Evolutionary conservation across 2,797 vertebrate genomes (phyloP), one percentile per base, ranked within the genome.

Genomic region (Cygnus olor): DNA sequence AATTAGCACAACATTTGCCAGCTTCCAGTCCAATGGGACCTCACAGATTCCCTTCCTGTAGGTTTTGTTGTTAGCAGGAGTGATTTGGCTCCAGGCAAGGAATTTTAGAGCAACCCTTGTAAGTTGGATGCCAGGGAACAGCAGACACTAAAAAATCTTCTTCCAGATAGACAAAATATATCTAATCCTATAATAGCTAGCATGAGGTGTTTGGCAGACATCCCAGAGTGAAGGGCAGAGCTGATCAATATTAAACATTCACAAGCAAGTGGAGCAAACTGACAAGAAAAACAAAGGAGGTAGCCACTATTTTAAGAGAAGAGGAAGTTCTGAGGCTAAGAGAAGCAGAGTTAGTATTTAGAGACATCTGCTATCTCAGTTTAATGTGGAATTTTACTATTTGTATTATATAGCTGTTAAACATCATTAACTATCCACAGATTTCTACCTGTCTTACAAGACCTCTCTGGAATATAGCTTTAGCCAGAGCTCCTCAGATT

Each of bases 161-260:
- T 76, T 89, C 86, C 57, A 89, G 45, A 93, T 81, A 89, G 85
- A 97, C 87, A 95, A 91, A 96, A 97, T 92, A 91, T 68, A 80
- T 65, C 88, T 97, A 96, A 94, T 94, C 86, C 77, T 85, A 8
- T 91, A 97, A 96, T 83, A 97, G 90, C 54, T 82, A 83, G 44
- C 81, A 34, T 89, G 79, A 94, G 85, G 88, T 76, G 71, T 42
- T 94, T 97, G 92, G 90, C 93, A 97, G 89, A 32, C 68, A 10
- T 96, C 88, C 96, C 94, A 84, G 86, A 86, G n/a, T 34, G 89
- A 86, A 90, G 80, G 83, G 95, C 92, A 88, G 96, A 65, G 68
- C 28, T 85, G 92, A 91, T 94, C 93, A 85, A 96, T 92, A 92
- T 91, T 96, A 89, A 82, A 90, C 66, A 92, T 74, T 82, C 61